Evolutionary conservation across 2,888 invertebrate genomes (phyloP), one percentile per base, ranked within the genome.

Genomic region (Pristionchus exspectatus): DNA sequence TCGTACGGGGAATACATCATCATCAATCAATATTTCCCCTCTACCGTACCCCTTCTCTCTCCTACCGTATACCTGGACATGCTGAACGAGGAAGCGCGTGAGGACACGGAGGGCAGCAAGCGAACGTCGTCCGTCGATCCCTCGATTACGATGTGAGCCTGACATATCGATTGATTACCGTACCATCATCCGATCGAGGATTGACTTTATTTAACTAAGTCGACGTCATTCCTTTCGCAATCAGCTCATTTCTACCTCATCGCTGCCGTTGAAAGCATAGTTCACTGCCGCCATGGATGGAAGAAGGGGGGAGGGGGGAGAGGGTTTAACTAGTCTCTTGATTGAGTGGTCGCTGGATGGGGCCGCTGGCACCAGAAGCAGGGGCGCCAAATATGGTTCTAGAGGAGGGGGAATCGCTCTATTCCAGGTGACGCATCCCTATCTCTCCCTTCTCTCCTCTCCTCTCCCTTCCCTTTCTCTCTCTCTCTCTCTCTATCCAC

Each of bases 111-210:
- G 83, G 94, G 94, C 87, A 94, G 91, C 63, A 94, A 92, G 90
- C 93, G 93, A 88, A 93, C 93, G 94, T 94, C 94, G 94, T 94
- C 94, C 83, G 91, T 90, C 69, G 94, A 93, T 89, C 93, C 93
- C 91, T 92, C 92, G 89, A 92, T 91, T 90, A 91, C 92, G 33
- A 92, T 91, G 91, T 93, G 89, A 30, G 89, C 89, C 89, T 89
- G 89, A 38, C 9, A 24, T 81, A 54, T 81, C n/a, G n/a, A n/a
- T 81, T 24, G 27, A 4, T 54, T 81, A 81, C n/a, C 12, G n/a
- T 50, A 24, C 24, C 14, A 2, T 7, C n/a, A 21, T n/a, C n/a
- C 54, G n/a, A 81, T 44, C 81, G n/a, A 27, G 54, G 54, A 81
- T 27, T 50, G 50, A 50, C 50, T 44, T 72, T 24, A 38, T 77